A percentile compares a stretch with the other conserved stretches of the same genome.
Evolutionary conservation across 2,888 invertebrate genomes (phyloP).

Genomic region (Drosophila kokeensis): DNA sequence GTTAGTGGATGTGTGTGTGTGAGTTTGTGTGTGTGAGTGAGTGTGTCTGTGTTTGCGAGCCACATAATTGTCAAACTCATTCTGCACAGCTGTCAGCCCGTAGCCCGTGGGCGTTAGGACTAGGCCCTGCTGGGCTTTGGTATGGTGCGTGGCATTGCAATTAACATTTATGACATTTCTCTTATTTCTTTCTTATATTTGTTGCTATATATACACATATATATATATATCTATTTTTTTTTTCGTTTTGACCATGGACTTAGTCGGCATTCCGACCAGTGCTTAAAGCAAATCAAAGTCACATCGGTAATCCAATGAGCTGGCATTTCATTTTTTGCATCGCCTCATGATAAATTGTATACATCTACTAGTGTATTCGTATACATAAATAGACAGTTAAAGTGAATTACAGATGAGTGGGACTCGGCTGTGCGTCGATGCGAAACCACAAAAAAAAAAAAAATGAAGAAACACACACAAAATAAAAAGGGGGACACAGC

Average conservation of each 20-base stretch:
- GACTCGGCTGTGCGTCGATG: conserved; percentile 50
- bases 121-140: conserved; percentile 15
- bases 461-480: conserved; percentile 1
- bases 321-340: conserved; percentile 61
- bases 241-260: background rate
- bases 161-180: conserved; percentile 76
- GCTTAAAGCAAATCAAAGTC: conserved; percentile 71
- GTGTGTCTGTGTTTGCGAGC: conserved; percentile 18
- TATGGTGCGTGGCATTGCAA: conserved; percentile 60
- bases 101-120: conserved; percentile 32
- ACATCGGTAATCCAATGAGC: conserved; percentile 73
- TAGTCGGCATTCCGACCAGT: conserved; percentile 14
- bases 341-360: conserved; percentile 65
- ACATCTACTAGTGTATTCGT: conserved; percentile 12
- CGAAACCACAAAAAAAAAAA: conserved; percentile 49
- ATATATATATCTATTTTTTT: background rate
- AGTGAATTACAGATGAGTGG: conserved; percentile 77
- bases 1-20: conserved; percentile 6
- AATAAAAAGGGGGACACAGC: conserved; percentile 35
- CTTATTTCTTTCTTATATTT: conserved; percentile 23
- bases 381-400: conserved; percentile 65
- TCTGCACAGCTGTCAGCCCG: conserved; percentile 64
- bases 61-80: conserved; percentile 77
- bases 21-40: conserved; percentile 11
- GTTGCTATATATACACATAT: background rate